Conservation (phyloP, 2,797 vertebrate species). For the Esox lucius region DNA sequence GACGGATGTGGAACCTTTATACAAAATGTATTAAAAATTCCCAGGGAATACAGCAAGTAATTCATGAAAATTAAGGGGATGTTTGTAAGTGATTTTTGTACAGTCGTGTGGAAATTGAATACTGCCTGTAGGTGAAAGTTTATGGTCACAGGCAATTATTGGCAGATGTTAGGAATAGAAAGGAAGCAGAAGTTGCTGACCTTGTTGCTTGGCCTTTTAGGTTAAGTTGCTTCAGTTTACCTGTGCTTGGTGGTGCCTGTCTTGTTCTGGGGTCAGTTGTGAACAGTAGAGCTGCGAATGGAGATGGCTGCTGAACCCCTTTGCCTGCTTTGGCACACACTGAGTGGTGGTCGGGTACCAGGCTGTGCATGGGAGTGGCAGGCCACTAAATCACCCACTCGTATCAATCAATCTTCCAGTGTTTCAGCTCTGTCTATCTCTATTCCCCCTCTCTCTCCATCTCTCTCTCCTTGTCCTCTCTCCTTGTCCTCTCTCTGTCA, state of each 20-base stretch:
- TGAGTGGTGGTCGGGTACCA: constrained; percentile 33
- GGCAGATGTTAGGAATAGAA: not conserved
- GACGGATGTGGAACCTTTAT: too few relatives aligned
- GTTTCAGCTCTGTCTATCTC: constrained; percentile 19
- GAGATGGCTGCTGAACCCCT: constrained; percentile 31
- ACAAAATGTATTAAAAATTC: too few relatives aligned
- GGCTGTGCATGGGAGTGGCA: constrained; percentile 18
- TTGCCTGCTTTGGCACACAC: constrained; percentile 25
- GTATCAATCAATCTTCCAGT: constrained; percentile 52
- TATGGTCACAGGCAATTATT: not conserved
- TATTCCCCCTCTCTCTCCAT: not conserved
- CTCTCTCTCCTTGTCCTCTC: not conserved
- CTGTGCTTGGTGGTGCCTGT: constrained; percentile 47
- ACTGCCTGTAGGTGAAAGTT: not conserved
- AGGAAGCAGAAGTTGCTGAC: not conserved
- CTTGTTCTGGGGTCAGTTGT: constrained; percentile 31
- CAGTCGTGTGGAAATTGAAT: too few relatives aligned
- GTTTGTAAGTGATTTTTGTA: too few relatives aligned
- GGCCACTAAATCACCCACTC: constrained; percentile 47
- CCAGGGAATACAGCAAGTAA: too few relatives aligned
- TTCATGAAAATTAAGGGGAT: too few relatives aligned
- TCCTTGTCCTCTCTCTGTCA: not conserved
- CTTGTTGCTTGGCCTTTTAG: not conserved
- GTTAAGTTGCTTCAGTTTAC: not conserved
- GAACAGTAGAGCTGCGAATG: constrained; percentile 22